These are phyloP conservation scores for Mustelus asterias DNA, from an alignment of 2,113 vertebrate genomes.

Conservation along the genomic window DNA sequence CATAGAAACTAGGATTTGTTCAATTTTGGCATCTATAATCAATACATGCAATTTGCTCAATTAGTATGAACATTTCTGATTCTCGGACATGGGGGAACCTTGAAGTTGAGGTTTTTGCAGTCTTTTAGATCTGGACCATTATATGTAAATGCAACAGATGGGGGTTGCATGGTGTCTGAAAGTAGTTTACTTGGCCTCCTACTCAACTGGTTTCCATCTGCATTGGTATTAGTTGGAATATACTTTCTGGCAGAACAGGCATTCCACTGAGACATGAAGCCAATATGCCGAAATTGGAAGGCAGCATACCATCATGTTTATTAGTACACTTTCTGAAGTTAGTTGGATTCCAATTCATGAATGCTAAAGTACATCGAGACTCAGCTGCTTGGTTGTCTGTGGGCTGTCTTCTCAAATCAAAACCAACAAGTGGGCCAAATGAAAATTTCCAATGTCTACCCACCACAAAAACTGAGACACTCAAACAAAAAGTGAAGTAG, in stretches of 20 bases:
- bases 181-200: neutral
- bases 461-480: neutral
- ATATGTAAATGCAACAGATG: neutral
- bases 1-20: neutral
- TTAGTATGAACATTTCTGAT: neutral
- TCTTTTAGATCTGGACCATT: neutral
- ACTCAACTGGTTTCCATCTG: neutral
- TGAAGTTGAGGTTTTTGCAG: neutral
- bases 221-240: neutral
- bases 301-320: neutral
- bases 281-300: neutral
- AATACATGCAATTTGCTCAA: neutral
- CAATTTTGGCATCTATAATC: neutral
- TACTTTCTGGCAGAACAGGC: neutral
- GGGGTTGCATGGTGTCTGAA: no score
- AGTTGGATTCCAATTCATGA: neutral
- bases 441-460: neutral
- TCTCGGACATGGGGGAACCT: neutral
- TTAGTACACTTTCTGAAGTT: neutral
- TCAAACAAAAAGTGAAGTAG: neutral
- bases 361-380: neutral
- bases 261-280: neutral
- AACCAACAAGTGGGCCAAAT: neutral
- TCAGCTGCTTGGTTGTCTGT: neutral
- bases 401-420: neutral